Conservation (phyloP, 1,140 invertebrate genomes). For the Drosophila subobscura region DNA sequence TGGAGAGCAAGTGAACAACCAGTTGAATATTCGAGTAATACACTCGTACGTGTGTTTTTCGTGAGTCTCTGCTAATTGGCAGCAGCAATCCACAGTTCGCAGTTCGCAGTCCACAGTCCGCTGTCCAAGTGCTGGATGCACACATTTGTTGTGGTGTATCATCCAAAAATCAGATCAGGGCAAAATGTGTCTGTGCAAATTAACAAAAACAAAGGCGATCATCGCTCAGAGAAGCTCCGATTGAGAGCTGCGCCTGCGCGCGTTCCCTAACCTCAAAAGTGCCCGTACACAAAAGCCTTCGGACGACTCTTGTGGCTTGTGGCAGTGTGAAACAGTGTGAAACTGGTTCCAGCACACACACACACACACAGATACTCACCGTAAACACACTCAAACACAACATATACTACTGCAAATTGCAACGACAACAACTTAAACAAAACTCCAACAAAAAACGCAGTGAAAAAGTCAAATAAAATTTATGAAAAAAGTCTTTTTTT, state of each 20-base stretch:
- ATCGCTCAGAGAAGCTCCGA: conserved; percentile 12
- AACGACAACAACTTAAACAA: conserved; percentile 53
- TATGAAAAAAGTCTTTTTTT: conserved; percentile 60
- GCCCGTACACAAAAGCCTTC: conserved; percentile 58
- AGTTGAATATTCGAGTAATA: conserved; percentile 4
- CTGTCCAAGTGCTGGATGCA: not conserved
- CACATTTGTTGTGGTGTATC: no score
- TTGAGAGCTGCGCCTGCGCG: conserved; percentile 75
- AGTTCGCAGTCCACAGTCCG: not conserved
- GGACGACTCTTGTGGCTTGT: conserved; percentile 47
- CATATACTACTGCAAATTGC: conserved; percentile 55
- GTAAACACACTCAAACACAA: conserved; percentile 39
- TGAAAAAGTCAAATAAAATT: conserved; percentile 67
- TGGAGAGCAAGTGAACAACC: conserved; percentile 29
- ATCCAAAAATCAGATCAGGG: not conserved
- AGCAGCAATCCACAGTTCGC: conserved; percentile 7
- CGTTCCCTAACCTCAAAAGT: conserved; percentile 70
- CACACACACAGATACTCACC: conserved; percentile 15
- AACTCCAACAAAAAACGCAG: conserved; percentile 54
- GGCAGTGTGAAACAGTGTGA: conserved; percentile 45
- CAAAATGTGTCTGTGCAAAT: conserved; percentile 67
- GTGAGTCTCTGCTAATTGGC: conserved; percentile 76
- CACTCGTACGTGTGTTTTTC: conserved; percentile 25
- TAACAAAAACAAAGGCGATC: conserved; percentile 31
- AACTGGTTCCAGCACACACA: conserved; percentile 71